Conservation (phyloP, 2,797 vertebrate genomes). For the Phrynocephalus guinanensis region DNA sequence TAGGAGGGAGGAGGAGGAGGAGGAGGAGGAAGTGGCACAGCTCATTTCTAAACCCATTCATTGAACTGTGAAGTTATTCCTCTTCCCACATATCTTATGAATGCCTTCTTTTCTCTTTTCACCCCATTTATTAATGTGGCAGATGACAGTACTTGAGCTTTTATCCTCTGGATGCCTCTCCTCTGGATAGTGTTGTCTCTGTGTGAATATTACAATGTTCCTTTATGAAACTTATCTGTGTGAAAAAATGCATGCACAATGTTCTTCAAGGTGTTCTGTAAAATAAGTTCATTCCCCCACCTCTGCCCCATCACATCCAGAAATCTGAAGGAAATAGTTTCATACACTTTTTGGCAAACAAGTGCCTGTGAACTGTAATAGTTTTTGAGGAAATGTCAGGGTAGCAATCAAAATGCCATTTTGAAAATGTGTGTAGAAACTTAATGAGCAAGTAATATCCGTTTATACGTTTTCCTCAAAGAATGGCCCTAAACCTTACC, state of each 20-base stretch:
- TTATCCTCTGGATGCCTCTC: not conserved
- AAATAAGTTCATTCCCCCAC: not conserved
- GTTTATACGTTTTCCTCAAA: not conserved
- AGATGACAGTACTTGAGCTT: not conserved
- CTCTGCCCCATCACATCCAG: not conserved
- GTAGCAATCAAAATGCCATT: constrained; percentile 20
- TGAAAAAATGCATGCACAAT: not conserved
- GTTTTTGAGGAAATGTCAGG: not conserved
- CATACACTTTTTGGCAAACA: not conserved
- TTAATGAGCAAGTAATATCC: not conserved
- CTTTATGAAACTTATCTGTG: not conserved
- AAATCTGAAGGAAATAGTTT: not conserved
- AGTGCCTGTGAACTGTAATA: not conserved
- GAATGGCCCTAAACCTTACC: not conserved
- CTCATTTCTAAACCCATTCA: not conserved
- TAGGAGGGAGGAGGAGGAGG: no score
- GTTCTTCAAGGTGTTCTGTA: not conserved
- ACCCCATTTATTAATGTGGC: not conserved
- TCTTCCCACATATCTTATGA: not conserved
- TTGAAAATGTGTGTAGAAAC: not conserved
- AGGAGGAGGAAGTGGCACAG: not conserved
- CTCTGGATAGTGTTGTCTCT: no score
- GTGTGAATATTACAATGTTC: constrained; percentile 2
- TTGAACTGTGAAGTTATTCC: no score
- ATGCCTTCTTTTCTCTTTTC: not conserved